Evolutionary conservation across 2,113 vertebrate genomes (phyloP).

Genomic region (Trachemys scripta): DNA sequence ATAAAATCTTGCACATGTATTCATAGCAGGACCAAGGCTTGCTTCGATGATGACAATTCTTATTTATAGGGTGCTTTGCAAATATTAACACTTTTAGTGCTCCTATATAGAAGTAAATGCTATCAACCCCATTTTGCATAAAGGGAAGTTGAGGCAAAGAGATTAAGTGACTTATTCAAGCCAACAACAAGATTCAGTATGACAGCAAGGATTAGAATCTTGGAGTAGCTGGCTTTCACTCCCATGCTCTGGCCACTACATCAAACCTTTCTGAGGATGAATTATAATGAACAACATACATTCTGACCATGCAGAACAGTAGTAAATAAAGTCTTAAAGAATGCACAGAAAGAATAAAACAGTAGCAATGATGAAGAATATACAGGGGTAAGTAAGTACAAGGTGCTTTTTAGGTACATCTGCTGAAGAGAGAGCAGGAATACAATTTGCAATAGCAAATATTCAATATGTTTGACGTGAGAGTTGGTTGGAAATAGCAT

Average conservation of each 20-base stretch:
- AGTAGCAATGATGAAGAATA: not conserved
- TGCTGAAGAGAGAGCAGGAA: not conserved
- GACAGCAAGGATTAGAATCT: not conserved
- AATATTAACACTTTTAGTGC: not conserved
- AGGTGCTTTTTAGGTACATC: not conserved
- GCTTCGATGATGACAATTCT: not conserved
- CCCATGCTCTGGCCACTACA: not conserved
- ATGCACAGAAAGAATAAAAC: not conserved
- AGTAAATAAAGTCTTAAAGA: accelerated
- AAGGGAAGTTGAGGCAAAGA: not conserved
- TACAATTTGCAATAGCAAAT: accelerated
- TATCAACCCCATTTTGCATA: not conserved
- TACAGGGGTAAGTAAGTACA: not conserved
- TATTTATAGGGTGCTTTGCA: not conserved
- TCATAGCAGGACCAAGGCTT: not conserved
- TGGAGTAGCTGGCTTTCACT: not conserved
- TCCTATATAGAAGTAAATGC: not conserved
- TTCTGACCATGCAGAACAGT: not conserved
- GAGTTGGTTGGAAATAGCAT: not conserved
- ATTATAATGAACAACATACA: not conserved
- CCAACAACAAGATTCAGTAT: not conserved
- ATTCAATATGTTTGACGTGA: not conserved
- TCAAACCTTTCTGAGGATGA: not conserved
- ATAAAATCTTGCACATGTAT: not conserved
- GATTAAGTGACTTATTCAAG: not conserved